These are phyloP conservation scores for Xylocopa sonorina DNA, from an alignment of 1,140 invertebrate genomes.

Conservation along the genomic window DNA sequence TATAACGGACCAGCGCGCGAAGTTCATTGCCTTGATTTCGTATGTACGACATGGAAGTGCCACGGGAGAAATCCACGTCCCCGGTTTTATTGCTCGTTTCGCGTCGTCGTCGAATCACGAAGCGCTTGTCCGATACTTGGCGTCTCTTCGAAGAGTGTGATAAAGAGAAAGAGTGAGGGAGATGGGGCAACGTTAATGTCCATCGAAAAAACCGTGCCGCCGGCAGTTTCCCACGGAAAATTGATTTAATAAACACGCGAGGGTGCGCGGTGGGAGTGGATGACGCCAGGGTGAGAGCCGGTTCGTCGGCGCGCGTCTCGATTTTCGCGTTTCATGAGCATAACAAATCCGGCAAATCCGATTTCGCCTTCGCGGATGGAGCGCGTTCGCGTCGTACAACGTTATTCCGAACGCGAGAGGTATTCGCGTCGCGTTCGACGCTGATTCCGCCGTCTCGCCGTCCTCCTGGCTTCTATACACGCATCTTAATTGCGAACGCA, in stretches of 20 bases:
- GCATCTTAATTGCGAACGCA: slow-evolving; percentile 40
- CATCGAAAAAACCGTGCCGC: slow-evolving; percentile 29
- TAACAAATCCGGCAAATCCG: slow-evolving; percentile 45
- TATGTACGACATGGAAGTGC: neutral
- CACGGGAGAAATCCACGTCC: neutral
- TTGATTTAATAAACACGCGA: slow-evolving; percentile 40
- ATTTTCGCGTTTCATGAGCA: slow-evolving; percentile 48
- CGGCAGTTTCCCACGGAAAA: slow-evolving; percentile 32
- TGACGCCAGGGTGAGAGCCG: slow-evolving; percentile 5
- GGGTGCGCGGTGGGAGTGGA: neutral
- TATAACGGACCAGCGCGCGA: neutral
- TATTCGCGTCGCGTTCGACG: slow-evolving; percentile 23
- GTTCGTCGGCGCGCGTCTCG: slow-evolving; percentile 13
- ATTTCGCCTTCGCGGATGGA: slow-evolving; percentile 35
- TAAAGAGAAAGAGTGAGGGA: neutral
- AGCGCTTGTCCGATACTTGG: neutral
- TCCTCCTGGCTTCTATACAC: neutral
- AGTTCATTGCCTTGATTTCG: neutral
- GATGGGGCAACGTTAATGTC: slow-evolving; percentile 23
- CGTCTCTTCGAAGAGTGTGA: neutral
- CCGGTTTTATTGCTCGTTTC: slow-evolving; percentile 10
- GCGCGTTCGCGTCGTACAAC: slow-evolving; percentile 7
- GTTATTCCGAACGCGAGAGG: slow-evolving; percentile 44
- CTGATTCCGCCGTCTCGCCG: slow-evolving; percentile 11
- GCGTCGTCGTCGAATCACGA: slow-evolving; percentile 21